Conservation (phyloP, 1,140 invertebrate genomes). For the Zaprionus nigranus region DNA sequence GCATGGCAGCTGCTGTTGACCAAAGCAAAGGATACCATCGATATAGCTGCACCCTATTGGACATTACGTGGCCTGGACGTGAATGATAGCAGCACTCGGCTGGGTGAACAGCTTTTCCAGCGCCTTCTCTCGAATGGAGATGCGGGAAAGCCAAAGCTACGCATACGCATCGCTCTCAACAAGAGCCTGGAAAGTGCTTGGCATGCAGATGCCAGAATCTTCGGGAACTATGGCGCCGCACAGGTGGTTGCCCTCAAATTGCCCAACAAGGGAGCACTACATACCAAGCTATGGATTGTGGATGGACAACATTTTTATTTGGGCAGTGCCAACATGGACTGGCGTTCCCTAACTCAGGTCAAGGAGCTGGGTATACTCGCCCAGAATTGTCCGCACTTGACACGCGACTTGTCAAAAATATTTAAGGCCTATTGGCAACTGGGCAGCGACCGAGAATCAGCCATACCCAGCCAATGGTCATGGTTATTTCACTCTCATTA, state of each 20-base stretch:
- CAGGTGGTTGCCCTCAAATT: constrained; percentile 85
- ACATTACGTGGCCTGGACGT: constrained; percentile 91
- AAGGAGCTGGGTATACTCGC: constrained; percentile 96
- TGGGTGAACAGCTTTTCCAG: constrained; percentile 91
- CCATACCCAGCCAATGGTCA: constrained; percentile 92
- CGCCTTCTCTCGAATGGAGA: constrained; percentile 87
- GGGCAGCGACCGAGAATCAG: constrained; percentile 87
- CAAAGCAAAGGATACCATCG: constrained; percentile 90
- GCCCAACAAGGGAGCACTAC: constrained; percentile 90
- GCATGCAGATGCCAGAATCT: constrained; percentile 68
- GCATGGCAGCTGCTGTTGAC: constrained; percentile 92
- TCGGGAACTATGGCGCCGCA: constrained; percentile 86
- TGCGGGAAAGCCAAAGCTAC: constrained; percentile 85
- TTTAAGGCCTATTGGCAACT: constrained; percentile 97
- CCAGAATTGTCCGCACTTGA: constrained; percentile 93
- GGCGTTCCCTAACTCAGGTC: constrained; percentile 97
- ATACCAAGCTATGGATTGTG: constrained; percentile 97
- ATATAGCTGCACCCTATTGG: constrained; percentile 95
- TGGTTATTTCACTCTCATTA: constrained; percentile 89
- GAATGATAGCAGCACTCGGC: constrained; percentile 89
- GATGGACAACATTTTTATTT: constrained; percentile 93
- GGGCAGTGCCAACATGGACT: constrained; percentile 97
- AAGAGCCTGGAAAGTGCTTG: constrained; percentile 60
- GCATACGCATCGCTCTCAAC: constrained; percentile 91
- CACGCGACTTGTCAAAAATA: constrained; percentile 94